Evolutionary conservation across 2,888 invertebrate species (phyloP), one percentile per base, ranked within the genome.

Genomic region (Heliconius ethilla): DNA sequence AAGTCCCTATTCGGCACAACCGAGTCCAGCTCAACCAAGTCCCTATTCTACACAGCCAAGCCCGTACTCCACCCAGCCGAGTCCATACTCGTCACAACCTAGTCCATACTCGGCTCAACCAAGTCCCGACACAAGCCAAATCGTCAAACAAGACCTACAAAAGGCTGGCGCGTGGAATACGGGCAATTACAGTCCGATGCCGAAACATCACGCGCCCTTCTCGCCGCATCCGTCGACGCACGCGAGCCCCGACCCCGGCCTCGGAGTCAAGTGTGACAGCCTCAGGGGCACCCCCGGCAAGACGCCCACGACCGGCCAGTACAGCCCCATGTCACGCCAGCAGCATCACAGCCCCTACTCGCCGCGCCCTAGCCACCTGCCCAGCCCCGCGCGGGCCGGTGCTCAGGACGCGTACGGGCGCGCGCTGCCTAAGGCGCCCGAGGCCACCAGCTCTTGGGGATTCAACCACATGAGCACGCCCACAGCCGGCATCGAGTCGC

Each of bases 41-140:
- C 93, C 93, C 0, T 93, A 93, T 79, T 92, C 93, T 4, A 89
- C 93, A 0, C 93, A 93, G 78, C 93, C 93, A 40, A 93, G 93
- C 81, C 93, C 93, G 0, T 93, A 93, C 83, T 93, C 90, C 75
- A 91, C 94, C 62, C 94, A 94, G 81, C 94, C 94, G 37, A 94
- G 94, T 82, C 94, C 94, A 0, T 94, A 94, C 78, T 93, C 93
- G 3, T 88, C 93, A 0, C 93, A 93, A 77, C 93, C 93, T 63
- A 93, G 93, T 82, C 93, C 93, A 0, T 94, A 94, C 82, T 93
- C 93, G 10, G 93, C 94, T 6, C 93, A 93, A 84, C 93, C 93
- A 70, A 94, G 94, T 78, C 94, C 94, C 29, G 94, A 94, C 82
- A 94, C 94, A 67, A 94, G 94, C 82, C 94, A 94, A 86, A 94